phyloP scores from a whole-genome alignment of 1,140 invertebrate genomes.

The Brachionus sp. region DNA sequence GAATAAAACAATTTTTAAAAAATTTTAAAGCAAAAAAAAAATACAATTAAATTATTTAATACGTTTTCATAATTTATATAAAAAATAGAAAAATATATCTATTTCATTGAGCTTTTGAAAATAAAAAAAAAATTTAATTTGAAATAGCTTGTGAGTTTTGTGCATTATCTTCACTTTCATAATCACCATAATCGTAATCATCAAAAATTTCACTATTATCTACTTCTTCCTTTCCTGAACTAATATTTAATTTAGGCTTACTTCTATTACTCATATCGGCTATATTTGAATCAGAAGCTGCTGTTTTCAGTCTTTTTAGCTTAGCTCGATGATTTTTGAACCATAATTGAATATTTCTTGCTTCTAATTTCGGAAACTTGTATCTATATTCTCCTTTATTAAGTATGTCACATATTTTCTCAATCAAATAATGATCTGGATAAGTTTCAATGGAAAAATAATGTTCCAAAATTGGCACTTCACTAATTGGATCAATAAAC shows the following conservation, averaged over 20 bases:
- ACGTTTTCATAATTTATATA: not conserved
- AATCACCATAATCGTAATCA: slow-evolving; percentile 33
- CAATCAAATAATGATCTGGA: slow-evolving; percentile 63
- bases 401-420: slow-evolving; percentile 91
- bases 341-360: slow-evolving; percentile 93
- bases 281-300: slow-evolving; percentile 10
- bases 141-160: not conserved
- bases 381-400: slow-evolving; percentile 83
- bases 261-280: not conserved
- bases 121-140: slow-evolving; percentile 20
- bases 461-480: slow-evolving; percentile 89
- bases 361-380: slow-evolving; percentile 90
- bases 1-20: not conserved
- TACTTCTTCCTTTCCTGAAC: not conserved
- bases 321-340: slow-evolving; percentile 87
- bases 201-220: not conserved
- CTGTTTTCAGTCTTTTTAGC: slow-evolving; percentile 69
- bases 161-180: slow-evolving; percentile 17
- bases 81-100: not conserved
- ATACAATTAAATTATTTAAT: not conserved
- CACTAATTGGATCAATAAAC: slow-evolving; percentile 96
- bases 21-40: not conserved
- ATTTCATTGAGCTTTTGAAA: not conserved
- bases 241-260: not conserved
- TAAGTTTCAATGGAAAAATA: slow-evolving; percentile 96